Percentiles rank a stretch among this genome's conserved stretches.
phyloP scores from a whole-genome alignment of 1,140 invertebrate genomes.

The Daktulosphaira vitifoliae region DNA sequence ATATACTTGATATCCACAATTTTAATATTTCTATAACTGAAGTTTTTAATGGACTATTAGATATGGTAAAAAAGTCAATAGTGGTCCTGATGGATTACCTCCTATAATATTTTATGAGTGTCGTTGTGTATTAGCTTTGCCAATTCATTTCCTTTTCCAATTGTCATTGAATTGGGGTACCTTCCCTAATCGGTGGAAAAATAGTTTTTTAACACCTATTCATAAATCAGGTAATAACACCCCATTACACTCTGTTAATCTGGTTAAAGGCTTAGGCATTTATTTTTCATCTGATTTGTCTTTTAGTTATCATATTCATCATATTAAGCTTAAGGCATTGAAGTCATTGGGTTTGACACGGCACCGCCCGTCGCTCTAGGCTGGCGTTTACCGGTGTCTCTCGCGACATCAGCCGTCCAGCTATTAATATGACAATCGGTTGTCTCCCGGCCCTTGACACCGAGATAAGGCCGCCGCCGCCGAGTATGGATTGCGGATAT shows the following conservation, averaged over 20 bases:
- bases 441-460: no score
- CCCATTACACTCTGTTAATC: not conserved
- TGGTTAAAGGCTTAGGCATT: not conserved
- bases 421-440: no score
- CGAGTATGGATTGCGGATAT: no score
- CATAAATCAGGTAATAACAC: not conserved
- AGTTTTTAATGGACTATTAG: not conserved
- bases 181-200: not conserved
- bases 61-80: not conserved
- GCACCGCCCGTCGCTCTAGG: no score
- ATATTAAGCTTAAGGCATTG: not conserved
- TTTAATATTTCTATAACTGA: not conserved
- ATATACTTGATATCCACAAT: no score
- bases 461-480: no score
- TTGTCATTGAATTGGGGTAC: not conserved
- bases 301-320: not conserved
- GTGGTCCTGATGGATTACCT: not conserved
- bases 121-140: not conserved
- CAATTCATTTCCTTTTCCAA: not conserved
- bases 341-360: not conserved
- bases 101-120: not conserved
- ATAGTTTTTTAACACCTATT: not conserved
- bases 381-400: no score
- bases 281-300: not conserved
- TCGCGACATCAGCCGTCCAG: no score